Evolutionary conservation across 2,888 invertebrate genomes (phyloP).

Genomic region (Sylvicola cinctus): DNA sequence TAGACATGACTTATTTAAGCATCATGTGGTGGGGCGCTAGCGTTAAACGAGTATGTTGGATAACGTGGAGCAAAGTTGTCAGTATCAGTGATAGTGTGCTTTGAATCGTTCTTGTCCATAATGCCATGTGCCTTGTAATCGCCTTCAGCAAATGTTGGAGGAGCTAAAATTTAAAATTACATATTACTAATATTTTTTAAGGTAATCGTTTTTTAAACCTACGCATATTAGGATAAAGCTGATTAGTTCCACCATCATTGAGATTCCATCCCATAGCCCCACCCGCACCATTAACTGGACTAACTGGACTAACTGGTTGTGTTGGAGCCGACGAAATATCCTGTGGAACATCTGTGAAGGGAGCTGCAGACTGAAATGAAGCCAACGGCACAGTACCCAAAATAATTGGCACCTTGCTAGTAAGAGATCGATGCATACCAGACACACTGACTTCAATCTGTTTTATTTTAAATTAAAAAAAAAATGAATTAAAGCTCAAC

Average conservation of each 20-base stretch:
- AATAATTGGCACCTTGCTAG: constrained; percentile 40
- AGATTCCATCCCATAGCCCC: constrained; percentile 25
- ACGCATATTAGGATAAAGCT: constrained; percentile 30
- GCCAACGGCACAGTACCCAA: constrained; percentile 56
- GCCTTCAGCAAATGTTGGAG: constrained; percentile 44
- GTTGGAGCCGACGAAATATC: constrained; percentile 23
- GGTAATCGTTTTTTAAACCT: constrained; percentile 11
- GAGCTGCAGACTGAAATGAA: constrained; percentile 25
- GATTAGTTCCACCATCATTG: constrained; percentile 15
- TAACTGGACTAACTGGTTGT: constrained; percentile 24
- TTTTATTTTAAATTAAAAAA: constrained; percentile 4
- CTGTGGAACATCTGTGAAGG: constrained; percentile 20
- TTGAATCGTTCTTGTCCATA: constrained; percentile 39
- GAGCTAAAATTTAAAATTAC: constrained; percentile 27
- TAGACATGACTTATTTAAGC: no score
- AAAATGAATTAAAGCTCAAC: constrained; percentile 5
- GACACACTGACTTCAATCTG: constrained; percentile 40
- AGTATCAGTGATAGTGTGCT: constrained; percentile 28
- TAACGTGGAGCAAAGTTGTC: constrained; percentile 33
- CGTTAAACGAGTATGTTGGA: constrained; percentile 35
- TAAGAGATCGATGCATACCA: constrained; percentile 43
- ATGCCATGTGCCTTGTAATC: constrained; percentile 37
- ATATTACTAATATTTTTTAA: background rate
- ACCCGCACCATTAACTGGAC: constrained; percentile 20
- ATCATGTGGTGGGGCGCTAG: constrained; percentile 31